A percentile compares a stretch with the other conserved stretches of the same genome.
phyloP scores from a whole-genome alignment of 2,888 invertebrate species.

The Archaeoteleia sp. region DNA sequence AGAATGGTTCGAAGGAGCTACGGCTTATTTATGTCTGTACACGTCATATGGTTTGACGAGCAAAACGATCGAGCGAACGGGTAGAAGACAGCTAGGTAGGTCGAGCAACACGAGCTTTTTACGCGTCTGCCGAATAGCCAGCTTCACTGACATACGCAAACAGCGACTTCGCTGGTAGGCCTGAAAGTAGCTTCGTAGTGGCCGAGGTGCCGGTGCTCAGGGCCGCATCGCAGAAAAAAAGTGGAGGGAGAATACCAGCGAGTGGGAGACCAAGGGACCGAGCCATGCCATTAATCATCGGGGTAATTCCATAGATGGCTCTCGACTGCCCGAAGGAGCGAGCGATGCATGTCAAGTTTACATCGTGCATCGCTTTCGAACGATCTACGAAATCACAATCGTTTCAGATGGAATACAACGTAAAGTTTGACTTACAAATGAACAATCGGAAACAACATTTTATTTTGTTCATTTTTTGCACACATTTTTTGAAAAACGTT shows the following conservation, averaged over 20 bases:
- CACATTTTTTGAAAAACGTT: too few relatives aligned
- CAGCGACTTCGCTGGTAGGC: constrained; percentile 43
- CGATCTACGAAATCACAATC: constrained; percentile 55
- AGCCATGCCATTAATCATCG: constrained; percentile 72
- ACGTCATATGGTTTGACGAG: constrained; percentile 51
- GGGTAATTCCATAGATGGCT: constrained; percentile 74
- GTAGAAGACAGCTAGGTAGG: constrained; percentile 53
- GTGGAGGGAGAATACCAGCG: constrained; percentile 18
- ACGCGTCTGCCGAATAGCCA: constrained; percentile 67
- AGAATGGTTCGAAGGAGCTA: constrained; percentile 43
- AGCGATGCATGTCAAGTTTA: constrained; percentile 71
- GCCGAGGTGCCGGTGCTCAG: constrained; percentile 48
- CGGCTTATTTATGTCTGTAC: constrained; percentile 59
- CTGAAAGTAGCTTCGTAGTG: constrained; percentile 55
- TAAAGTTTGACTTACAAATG: not conserved
- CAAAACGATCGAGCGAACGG: constrained; percentile 46
- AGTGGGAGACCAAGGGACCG: constrained; percentile 49
- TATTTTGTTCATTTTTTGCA: not conserved
- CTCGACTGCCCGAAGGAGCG: constrained; percentile 68
- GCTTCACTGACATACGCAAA: constrained; percentile 49
- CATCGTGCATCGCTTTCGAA: constrained; percentile 66
- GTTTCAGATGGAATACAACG: constrained; percentile 1
- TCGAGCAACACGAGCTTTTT: constrained; percentile 67
- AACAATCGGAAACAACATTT: too few relatives aligned
- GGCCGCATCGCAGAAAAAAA: constrained; percentile 54